phyloP scores from a whole-genome alignment of 2,113 vertebrate species.

The Gopherus evgoodei region DNA sequence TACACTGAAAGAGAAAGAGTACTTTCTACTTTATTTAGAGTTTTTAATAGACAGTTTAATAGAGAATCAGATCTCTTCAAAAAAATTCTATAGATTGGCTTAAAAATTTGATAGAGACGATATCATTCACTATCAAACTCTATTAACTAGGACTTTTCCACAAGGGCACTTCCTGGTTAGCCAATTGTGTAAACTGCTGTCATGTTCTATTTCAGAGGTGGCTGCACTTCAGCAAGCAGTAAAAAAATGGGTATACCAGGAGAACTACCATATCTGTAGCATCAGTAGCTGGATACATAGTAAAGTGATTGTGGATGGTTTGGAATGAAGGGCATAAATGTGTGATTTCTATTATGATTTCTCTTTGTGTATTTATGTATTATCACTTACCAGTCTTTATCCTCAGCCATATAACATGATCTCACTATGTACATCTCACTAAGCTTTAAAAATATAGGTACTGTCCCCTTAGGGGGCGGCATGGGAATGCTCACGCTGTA shows the following conservation, averaged over 20 bases:
- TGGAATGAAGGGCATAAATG: neutral
- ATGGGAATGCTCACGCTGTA: neutral
- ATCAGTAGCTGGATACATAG: neutral
- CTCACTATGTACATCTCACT: neutral
- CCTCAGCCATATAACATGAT: neutral
- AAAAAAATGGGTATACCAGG: neutral
- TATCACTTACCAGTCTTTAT: neutral
- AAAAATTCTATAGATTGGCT: neutral
- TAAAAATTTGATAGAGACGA: neutral
- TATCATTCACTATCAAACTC: neutral
- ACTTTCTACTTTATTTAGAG: neutral
- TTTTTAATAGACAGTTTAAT: neutral
- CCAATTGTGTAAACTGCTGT: neutral
- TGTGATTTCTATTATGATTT: neutral
- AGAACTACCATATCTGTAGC: neutral
- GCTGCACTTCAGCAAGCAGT: neutral
- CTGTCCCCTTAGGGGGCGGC: neutral
- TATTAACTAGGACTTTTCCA: neutral
- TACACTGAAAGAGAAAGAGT: fast-evolving
- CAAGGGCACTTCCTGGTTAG: neutral
- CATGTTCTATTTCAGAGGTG: neutral
- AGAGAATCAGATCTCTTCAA: neutral
- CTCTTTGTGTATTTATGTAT: neutral
- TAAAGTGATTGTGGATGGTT: neutral
- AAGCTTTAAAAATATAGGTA: neutral